Evolutionary conservation across 2,797 vertebrate genomes (phyloP).

Genomic region (Stomatorhinus walkeri): DNA sequence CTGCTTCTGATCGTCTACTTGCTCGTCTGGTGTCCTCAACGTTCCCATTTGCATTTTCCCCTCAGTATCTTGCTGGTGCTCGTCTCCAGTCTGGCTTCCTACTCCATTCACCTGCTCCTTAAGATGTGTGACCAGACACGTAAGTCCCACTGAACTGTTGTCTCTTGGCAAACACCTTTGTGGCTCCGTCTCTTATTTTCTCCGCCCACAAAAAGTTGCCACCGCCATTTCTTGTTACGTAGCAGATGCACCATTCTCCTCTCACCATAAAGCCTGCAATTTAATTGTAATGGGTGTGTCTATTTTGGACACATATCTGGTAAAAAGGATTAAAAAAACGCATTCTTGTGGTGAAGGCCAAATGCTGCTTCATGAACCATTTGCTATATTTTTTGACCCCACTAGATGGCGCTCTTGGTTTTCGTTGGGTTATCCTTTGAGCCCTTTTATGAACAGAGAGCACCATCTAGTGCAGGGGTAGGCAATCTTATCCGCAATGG

Average conservation of each 20-base stretch:
- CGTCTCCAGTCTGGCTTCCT: slow-evolving; percentile 75
- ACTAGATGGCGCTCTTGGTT: not conserved
- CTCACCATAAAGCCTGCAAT: not conserved
- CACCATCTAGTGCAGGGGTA: not conserved
- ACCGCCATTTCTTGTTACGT: not conserved
- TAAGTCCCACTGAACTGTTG: slow-evolving; percentile 49
- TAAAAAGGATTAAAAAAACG: not conserved
- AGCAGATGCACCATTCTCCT: not conserved
- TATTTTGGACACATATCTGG: not conserved
- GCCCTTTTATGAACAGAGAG: not conserved
- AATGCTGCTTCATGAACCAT: not conserved
- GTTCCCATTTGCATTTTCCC: not conserved
- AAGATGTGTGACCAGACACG: slow-evolving; percentile 86
- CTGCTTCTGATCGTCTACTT: not conserved
- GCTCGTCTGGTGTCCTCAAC: not conserved
- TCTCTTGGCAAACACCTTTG: not conserved
- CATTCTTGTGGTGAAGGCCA: not conserved
- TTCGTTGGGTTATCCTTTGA: not conserved
- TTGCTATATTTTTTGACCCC: not conserved
- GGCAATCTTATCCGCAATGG: no score
- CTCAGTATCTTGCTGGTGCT: slow-evolving; percentile 75
- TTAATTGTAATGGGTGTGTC: not conserved
- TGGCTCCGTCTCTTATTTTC: not conserved
- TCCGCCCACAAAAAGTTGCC: not conserved
- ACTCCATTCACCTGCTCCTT: slow-evolving; percentile 86